Evolutionary conservation across 2,113 vertebrate species (phyloP), one percentile per base, ranked within the genome.

Genomic region (Trichomycterus rosablanca): DNA sequence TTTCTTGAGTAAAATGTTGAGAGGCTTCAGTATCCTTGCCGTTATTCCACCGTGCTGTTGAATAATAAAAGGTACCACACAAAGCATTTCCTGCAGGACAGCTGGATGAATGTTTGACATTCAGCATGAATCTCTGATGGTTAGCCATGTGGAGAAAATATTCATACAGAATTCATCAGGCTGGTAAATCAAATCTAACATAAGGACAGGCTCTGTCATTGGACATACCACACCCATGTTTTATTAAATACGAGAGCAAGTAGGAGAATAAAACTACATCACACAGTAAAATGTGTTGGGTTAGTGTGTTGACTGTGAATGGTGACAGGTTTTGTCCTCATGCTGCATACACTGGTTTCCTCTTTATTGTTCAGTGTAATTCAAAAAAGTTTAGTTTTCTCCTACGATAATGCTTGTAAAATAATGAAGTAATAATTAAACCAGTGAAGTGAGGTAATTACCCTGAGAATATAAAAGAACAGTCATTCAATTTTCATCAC

Each of bases 161-260:
- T 70, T 34, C 35, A 43, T 24, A 48, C 55, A 44, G 35, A 26
- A 71, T 71, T 39, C 34, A 59, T 70, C 24, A 59, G 48, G 56
- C 28, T 63, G 45, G 44, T 32, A 43, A 54, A 51, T 51, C 7
- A 60, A 32, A 24, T 50, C 34, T 39, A 32, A 23, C 39, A 16
- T 8, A 18, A 54, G 50, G 10, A 24, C 24, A 15, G 40, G 30
- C 32, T 20, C 19, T n/a, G n/a, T n/a, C n/a, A n/a, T n/a, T n/a
- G n/a, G n/a, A n/a, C n/a, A n/a, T n/a, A n/a, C n/a, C n/a, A n/a
- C n/a, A n/a, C n/a, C n/a, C n/a, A n/a, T n/a, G n/a, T n/a, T n/a
- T n/a, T n/a, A n/a, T n/a, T n/a, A n/a, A n/a, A n/a, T n/a, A n/a
- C n/a, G n/a, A n/a, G n/a, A n/a, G n/a, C n/a, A n/a, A n/a, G n/a